Conservation (phyloP, 2,797 vertebrate genomes). For the Epinephelus coioides region DNA sequence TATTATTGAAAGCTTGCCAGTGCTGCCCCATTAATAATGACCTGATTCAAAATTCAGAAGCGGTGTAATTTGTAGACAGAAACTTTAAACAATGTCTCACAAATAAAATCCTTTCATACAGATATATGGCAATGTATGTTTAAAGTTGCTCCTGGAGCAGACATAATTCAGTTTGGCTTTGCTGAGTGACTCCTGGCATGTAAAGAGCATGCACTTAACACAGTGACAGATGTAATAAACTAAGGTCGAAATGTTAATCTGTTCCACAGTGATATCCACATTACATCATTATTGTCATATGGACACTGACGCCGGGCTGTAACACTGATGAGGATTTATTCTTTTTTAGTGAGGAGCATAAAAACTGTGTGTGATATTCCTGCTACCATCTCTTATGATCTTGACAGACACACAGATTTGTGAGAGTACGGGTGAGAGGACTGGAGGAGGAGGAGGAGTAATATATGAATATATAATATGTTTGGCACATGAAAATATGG, state of each 20-base stretch:
- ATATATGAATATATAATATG: constrained; percentile 7
- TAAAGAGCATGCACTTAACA: constrained; percentile 11
- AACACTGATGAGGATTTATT: constrained; percentile 10
- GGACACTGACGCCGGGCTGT: constrained; percentile 5
- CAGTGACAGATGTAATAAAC: constrained; percentile 20
- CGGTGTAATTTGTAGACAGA: constrained; percentile 22
- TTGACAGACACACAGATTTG: neutral
- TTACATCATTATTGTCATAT: constrained; percentile 20
- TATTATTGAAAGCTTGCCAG: constrained; percentile 61
- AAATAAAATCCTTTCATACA: constrained; percentile 3
- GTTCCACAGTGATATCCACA: constrained; percentile 7
- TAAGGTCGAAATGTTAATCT: constrained; percentile 30
- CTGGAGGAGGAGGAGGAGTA: neutral
- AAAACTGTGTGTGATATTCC: neutral
- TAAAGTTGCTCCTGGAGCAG: neutral
- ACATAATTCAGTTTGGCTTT: neutral
- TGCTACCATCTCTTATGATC: constrained; percentile 3
- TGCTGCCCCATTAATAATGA: constrained; percentile 47
- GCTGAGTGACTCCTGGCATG: neutral
- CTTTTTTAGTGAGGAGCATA: neutral
- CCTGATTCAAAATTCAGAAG: constrained; percentile 45
- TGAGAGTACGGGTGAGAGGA: neutral
- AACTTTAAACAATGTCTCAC: constrained; percentile 33
- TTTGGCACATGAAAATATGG: neutral
- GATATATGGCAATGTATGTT: neutral